phyloP scores from a whole-genome alignment of 1,140 invertebrate species.

The Caenorhabditis brenneri region DNA sequence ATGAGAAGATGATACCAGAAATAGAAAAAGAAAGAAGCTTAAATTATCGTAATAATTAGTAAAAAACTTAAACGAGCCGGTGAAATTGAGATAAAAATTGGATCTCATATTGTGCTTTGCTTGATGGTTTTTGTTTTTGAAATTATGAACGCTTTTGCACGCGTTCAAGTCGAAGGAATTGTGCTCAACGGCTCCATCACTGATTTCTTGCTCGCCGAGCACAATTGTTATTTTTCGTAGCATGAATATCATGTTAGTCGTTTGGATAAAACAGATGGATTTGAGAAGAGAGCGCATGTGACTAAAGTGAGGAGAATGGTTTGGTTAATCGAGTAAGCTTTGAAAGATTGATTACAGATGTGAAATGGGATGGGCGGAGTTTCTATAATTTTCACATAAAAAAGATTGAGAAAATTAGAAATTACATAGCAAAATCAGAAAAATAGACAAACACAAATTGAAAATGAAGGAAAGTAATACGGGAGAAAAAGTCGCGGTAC shows the following conservation, averaged over 20 bases:
- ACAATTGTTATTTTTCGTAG: slow-evolving; percentile 29
- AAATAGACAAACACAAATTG: not conserved
- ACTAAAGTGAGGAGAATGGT: not conserved
- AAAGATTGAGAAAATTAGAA: not conserved
- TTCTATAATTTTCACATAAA: slow-evolving; percentile 30
- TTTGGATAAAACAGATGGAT: not conserved
- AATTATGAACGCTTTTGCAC: not conserved
- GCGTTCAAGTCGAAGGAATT: not conserved
- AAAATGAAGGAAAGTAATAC: slow-evolving; percentile 5
- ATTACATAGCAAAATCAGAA: slow-evolving; percentile 9
- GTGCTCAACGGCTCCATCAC: slow-evolving; percentile 23
- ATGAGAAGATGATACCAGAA: slow-evolving; percentile 43
- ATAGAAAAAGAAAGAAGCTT: slow-evolving; percentile 17
- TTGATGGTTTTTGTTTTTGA: not conserved
- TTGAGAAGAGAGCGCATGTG: not conserved
- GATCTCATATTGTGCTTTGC: slow-evolving; percentile 42
- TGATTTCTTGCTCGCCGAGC: slow-evolving; percentile 24
- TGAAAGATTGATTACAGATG: not conserved
- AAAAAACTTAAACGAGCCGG: not conserved
- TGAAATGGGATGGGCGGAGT: slow-evolving; percentile 1
- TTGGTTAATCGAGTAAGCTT: not conserved
- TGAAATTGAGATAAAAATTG: not conserved
- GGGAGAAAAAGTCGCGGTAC: not conserved
- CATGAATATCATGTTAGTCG: slow-evolving; percentile 36
- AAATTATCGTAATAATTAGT: slow-evolving; percentile 32